Conservation (phyloP, 2,113 vertebrate species). For the Psilopogon haemacephalus region DNA sequence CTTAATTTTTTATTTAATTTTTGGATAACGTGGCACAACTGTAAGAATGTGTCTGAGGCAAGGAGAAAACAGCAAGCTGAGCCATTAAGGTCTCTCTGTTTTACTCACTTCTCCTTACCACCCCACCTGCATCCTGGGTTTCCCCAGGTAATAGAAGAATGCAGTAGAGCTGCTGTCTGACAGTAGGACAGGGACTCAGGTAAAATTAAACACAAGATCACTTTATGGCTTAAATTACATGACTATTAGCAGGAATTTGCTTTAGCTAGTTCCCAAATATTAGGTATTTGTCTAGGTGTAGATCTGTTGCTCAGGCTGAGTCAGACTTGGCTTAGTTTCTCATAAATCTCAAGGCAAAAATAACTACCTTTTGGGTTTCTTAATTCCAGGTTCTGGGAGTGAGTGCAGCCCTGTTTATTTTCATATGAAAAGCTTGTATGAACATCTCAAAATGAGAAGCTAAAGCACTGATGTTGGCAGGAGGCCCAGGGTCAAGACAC, state of each 20-base stretch:
- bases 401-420: not conserved
- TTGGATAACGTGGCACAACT: slow-evolving; percentile 70
- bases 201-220: slow-evolving; percentile 33
- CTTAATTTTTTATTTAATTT: slow-evolving; percentile 82
- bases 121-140: not conserved
- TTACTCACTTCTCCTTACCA: not conserved
- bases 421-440: not conserved
- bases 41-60: slow-evolving; percentile 55
- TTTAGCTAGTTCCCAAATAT: not conserved
- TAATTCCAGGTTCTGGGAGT: not conserved
- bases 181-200: not conserved
- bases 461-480: not conserved
- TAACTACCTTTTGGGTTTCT: not conserved
- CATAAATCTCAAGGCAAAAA: not conserved
- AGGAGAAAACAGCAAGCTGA: slow-evolving; percentile 41
- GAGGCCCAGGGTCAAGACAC: not conserved
- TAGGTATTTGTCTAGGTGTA: not conserved
- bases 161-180: slow-evolving; percentile 7
- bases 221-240: not conserved
- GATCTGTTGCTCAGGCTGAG: not conserved
- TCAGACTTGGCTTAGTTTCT: not conserved
- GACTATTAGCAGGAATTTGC: not conserved
- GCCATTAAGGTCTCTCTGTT: slow-evolving; percentile 36
- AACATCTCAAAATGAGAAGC: not conserved
- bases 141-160: not conserved